phyloP scores from a whole-genome alignment of 2,888 invertebrate species.

The Plebejus anna region DNA sequence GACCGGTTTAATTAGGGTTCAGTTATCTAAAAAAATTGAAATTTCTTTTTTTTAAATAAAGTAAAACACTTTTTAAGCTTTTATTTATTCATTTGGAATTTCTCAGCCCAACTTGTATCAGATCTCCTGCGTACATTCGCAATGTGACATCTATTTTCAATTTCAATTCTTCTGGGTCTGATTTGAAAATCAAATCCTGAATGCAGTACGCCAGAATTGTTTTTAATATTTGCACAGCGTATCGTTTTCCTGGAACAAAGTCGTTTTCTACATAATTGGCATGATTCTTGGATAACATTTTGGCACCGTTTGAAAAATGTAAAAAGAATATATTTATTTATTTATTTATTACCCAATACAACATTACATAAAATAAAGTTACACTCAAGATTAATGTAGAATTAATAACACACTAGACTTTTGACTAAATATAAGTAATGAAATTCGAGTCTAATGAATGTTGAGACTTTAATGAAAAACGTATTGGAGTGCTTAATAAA shows the following conservation, averaged over 20 bases:
- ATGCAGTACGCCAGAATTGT: slow-evolving; percentile 52
- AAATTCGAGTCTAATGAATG: background rate
- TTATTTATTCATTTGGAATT: slow-evolving; percentile 20
- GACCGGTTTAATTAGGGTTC: background rate
- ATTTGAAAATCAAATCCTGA: slow-evolving; percentile 49
- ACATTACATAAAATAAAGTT: too few relatives aligned
- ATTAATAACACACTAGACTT: too few relatives aligned
- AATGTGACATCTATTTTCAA: slow-evolving; percentile 53
- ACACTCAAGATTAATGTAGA: too few relatives aligned
- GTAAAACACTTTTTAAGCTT: background rate
- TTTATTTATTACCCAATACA: too few relatives aligned
- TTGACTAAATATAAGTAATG: too few relatives aligned
- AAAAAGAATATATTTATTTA: too few relatives aligned
- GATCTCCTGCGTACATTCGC: slow-evolving; percentile 48
- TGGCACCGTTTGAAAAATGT: too few relatives aligned
- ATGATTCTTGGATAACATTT: background rate
- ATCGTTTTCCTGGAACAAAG: slow-evolving; percentile 53
- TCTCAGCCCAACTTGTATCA: slow-evolving; percentile 46
- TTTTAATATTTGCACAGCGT: slow-evolving; percentile 57
- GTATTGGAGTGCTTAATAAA: background rate
- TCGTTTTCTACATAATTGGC: background rate
- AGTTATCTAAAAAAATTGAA: background rate
- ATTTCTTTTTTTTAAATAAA: background rate
- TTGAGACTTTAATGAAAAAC: slow-evolving; percentile 5
- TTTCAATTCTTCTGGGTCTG: slow-evolving; percentile 48